Base-by-base conservation (phyloP, 2,888 invertebrate genomes). In the Andrena hattorfiana region DNA sequence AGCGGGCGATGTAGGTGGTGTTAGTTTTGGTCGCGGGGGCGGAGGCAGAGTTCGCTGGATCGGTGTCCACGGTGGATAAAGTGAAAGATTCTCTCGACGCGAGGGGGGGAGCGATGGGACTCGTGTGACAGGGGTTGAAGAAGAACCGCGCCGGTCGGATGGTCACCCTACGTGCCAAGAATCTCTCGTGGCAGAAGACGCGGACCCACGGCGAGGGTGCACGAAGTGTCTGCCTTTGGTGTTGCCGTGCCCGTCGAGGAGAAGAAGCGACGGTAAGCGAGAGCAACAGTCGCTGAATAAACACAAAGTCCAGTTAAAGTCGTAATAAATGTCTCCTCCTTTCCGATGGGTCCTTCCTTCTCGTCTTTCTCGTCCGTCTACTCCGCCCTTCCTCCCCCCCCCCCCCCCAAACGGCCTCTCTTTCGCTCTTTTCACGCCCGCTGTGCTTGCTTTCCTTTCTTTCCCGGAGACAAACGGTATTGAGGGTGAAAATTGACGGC, bases 211-310 rank as follows among this genome's bases (percentile, higher is more conserved):
- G 23, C 54, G 64, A 56, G 56, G 56, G 77, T 81, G 69, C 79
- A 64, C 78, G 64, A 48, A 81, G 80, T 83, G 68, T 75, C 83
- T 83, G 83, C 63, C 75, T 59, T 60, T 60, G 74, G 59, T 80
- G 84, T 81, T 83, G 83, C 77, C 63, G 42, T 64, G 75, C 71
- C 60, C 69, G 42, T 35, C 74, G 70, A 51, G 73, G 76, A 51
- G 68, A 73, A 70, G 72, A 73, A 74, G 49, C 82, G 83, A 79
- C 77, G 78, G 81, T 83, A 85, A 88, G 89, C 87, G 89, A 85
- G 88, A 92, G 93, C 92, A 93, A 93, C 93, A 93, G 92, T 92
- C 92, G 92, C 92, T 93, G 92, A 94, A 93, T 94, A 94, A 94
- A 94, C 93, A 93, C 92, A 93, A 93, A 93, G 93, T 93, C 93